A percentile compares a stretch with the other conserved stretches of the same genome.
phyloP scores from a whole-genome alignment of 2,113 vertebrate species.

The Suncus etruscus region DNA sequence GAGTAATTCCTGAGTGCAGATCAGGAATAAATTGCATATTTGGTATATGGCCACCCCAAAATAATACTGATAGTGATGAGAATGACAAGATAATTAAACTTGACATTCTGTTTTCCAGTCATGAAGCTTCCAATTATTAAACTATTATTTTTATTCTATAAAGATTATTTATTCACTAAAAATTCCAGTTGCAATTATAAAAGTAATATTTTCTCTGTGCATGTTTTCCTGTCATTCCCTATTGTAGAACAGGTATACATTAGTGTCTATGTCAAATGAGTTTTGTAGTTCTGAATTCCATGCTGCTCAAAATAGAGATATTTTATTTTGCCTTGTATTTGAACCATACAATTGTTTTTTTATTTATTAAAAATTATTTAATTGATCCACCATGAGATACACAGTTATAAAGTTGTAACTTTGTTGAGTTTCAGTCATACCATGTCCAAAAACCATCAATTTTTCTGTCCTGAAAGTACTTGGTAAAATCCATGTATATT shows the following conservation, averaged over 20 bases:
- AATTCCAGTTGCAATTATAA: background rate
- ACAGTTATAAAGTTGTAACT: too few relatives aligned
- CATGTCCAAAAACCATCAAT: too few relatives aligned
- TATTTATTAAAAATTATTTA: too few relatives aligned
- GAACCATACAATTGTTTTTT: background rate
- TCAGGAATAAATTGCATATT: too few relatives aligned
- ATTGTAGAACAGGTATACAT: background rate
- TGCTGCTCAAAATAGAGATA: background rate
- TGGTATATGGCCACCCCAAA: too few relatives aligned
- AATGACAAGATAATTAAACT: background rate
- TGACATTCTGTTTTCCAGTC: background rate
- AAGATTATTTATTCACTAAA: background rate
- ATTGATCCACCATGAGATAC: too few relatives aligned
- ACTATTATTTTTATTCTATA: background rate
- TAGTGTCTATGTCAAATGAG: background rate
- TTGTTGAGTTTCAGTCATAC: too few relatives aligned
- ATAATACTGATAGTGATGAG: background rate
- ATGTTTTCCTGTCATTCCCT: background rate
- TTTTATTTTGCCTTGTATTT: background rate
- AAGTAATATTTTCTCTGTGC: background rate
- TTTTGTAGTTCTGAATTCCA: background rate
- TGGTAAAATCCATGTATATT: background rate
- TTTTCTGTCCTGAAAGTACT: background rate
- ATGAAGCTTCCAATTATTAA: slow-evolving; percentile 2
- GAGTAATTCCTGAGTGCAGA: too few relatives aligned